Evolutionary conservation across 2,113 vertebrate genomes (phyloP).

Genomic region (Apodemus speciosus): DNA sequence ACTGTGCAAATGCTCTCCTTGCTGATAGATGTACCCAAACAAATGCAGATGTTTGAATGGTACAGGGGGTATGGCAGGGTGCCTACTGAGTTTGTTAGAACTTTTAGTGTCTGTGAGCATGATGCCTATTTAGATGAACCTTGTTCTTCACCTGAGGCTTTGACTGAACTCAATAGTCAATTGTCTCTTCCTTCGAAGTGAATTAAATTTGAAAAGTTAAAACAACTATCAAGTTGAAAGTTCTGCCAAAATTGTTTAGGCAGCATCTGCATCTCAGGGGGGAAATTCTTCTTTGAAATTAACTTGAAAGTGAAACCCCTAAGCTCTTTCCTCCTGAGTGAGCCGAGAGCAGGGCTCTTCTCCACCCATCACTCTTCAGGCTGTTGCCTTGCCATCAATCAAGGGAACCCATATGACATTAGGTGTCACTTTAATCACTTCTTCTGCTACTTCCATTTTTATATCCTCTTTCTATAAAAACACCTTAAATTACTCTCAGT

Average conservation of each 20-base stretch:
- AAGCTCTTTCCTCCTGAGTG: conserved; percentile 3
- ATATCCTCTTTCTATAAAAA: conserved; percentile 35
- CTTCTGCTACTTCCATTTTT: conserved; percentile 65
- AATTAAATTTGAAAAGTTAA: conserved; percentile 63
- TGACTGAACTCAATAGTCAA: background rate
- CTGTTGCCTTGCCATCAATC: conserved; percentile 28
- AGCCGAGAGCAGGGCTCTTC: background rate
- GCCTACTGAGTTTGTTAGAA: conserved; percentile 46
- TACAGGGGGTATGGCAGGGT: background rate
- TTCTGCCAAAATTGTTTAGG: conserved; percentile 1
- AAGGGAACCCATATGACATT: conserved; percentile 50
- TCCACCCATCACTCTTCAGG: background rate
- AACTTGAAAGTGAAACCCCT: conserved; percentile 12
- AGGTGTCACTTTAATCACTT: conserved; percentile 62
- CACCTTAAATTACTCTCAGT: conserved; percentile 49
- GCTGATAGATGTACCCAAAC: conserved; percentile 67
- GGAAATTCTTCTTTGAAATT: conserved; percentile 27
- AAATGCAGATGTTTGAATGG: conserved; percentile 18
- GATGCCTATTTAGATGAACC: conserved; percentile 38
- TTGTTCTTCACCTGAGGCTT: conserved; percentile 55
- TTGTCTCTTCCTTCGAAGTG: conserved; percentile 1
- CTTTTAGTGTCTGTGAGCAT: background rate
- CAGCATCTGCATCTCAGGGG: background rate
- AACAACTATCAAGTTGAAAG: conserved; percentile 25
- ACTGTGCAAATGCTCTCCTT: conserved; percentile 67